A percentile compares a stretch with the other conserved stretches of the same genome.
Evolutionary conservation across 2,888 invertebrate genomes (phyloP).

Genomic region (Eilema depressum): DNA sequence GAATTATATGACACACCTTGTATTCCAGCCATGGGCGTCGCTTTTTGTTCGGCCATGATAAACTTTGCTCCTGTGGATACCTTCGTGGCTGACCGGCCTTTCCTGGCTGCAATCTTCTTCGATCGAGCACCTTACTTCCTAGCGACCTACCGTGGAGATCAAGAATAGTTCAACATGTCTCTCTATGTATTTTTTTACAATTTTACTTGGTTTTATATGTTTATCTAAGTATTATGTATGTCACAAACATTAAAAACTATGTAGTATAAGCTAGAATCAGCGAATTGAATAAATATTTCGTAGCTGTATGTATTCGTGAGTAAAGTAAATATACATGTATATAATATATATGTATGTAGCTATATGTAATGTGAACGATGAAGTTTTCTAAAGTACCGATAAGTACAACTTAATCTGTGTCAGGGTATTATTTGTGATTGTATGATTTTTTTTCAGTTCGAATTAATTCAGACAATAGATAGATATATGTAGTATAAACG

Average conservation of each 20-base stretch:
- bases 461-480: too few species aligned
- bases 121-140: slow-evolving; percentile 63
- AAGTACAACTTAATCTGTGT: too few species aligned
- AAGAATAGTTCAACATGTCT: slow-evolving; percentile 21
- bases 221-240: neutral
- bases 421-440: too few species aligned
- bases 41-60: slow-evolving; percentile 60
- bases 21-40: slow-evolving; percentile 69
- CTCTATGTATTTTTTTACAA: slow-evolving; percentile 9
- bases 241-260: neutral
- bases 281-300: neutral
- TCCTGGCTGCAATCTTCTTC: slow-evolving; percentile 63
- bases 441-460: too few species aligned
- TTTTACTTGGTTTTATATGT: slow-evolving; percentile 5
- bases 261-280: neutral
- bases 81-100: slow-evolving; percentile 72
- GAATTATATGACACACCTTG: slow-evolving; percentile 22
- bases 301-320: neutral
- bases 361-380: too few species aligned
- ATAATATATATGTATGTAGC: too few species aligned
- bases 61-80: slow-evolving; percentile 54
- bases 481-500: too few species aligned
- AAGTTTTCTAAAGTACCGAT: neutral
- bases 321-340: too few species aligned
- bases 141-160: slow-evolving; percentile 48